These are phyloP conservation scores for Pachypeltis micranthus DNA, from an alignment of 1,140 invertebrate genomes.

Conservation along the genomic window DNA sequence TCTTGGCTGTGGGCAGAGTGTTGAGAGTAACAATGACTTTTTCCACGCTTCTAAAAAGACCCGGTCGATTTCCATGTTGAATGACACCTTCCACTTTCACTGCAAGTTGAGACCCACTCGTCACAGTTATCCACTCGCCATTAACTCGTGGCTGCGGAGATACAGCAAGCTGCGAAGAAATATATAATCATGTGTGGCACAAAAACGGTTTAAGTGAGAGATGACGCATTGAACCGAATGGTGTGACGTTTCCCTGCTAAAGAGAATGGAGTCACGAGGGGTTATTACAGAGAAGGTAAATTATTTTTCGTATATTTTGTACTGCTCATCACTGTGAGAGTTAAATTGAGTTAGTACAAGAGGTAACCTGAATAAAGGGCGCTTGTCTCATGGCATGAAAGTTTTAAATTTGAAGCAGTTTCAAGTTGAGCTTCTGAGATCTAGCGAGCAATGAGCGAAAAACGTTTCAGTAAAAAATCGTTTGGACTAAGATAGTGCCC, in stretches of 20 bases:
- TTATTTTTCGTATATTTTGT: too few relatives aligned
- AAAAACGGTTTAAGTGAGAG: not conserved
- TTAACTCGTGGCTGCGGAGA: conserved; percentile 66
- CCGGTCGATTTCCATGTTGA: conserved; percentile 50
- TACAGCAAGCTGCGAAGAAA: conserved; percentile 51
- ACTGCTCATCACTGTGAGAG: too few relatives aligned
- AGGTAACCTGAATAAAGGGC: too few relatives aligned
- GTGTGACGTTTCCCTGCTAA: not conserved
- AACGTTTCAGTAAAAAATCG: too few relatives aligned
- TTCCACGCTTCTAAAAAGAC: conserved; percentile 54
- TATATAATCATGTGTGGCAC: too few relatives aligned
- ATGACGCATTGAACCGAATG: not conserved
- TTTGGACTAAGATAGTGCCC: too few relatives aligned
- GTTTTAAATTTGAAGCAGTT: too few relatives aligned
- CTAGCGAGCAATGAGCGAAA: too few relatives aligned
- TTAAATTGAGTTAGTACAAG: too few relatives aligned
- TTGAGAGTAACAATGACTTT: conserved; percentile 58
- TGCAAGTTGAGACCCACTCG: conserved; percentile 62
- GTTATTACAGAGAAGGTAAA: too few relatives aligned
- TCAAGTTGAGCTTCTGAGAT: too few relatives aligned
- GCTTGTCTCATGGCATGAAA: too few relatives aligned
- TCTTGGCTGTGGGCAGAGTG: conserved; percentile 44
- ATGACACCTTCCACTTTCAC: conserved; percentile 81
- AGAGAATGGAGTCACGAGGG: not conserved
- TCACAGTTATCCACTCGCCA: conserved; percentile 62